Conservation (phyloP, 2,113 vertebrate species). For the Sebastes fasciatus region DNA sequence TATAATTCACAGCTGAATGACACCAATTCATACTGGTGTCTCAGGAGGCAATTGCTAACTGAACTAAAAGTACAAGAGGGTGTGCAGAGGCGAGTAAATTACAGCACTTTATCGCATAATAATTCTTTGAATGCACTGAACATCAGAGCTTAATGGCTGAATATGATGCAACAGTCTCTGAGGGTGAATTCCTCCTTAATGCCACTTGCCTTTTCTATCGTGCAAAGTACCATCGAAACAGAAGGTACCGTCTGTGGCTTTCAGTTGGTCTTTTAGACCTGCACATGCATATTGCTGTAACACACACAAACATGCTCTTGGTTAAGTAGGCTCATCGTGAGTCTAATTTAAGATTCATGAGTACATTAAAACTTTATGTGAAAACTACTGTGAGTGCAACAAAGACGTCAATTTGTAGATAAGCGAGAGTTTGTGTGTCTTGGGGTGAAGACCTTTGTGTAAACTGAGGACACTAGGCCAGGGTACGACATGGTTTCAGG, state of each 20-base stretch:
- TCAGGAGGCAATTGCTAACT: constrained; percentile 32
- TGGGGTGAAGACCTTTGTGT: not conserved
- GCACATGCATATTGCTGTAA: not conserved
- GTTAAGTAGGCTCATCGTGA: not conserved
- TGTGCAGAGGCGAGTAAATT: constrained; percentile 49
- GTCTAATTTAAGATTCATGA: not conserved
- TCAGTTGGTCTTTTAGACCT: not conserved
- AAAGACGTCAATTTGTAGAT: not conserved
- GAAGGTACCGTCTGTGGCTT: constrained; percentile 8
- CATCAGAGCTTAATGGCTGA: constrained; percentile 37
- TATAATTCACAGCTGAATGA: constrained; percentile 31
- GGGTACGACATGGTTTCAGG: not conserved
- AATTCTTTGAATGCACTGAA: constrained; percentile 46
- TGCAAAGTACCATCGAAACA: not conserved
- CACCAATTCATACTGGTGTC: constrained; percentile 15
- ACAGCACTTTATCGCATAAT: constrained; percentile 50
- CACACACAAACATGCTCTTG: not conserved
- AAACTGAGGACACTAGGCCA: not conserved
- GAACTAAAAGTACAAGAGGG: constrained; percentile 47
- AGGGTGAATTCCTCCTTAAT: constrained; percentile 42
- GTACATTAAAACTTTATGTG: not conserved
- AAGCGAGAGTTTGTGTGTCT: not conserved
- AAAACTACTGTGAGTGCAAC: not conserved
- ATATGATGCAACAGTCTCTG: constrained; percentile 47
- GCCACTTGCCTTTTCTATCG: constrained; percentile 23